Evolutionary conservation across 2,888 invertebrate species (phyloP).

Genomic region (Coleophora flavipennella): DNA sequence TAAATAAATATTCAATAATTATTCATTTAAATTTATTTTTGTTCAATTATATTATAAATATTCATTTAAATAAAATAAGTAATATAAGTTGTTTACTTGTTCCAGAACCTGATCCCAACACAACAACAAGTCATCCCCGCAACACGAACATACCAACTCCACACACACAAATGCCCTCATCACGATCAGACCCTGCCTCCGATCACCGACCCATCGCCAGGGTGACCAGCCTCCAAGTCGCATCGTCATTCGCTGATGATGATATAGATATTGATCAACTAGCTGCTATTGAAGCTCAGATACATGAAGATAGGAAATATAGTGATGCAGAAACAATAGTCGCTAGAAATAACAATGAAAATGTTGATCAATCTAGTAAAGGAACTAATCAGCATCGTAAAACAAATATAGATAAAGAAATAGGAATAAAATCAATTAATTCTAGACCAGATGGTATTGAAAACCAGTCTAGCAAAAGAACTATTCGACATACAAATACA

Average conservation of each 20-base stretch:
- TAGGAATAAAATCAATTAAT: too few species aligned
- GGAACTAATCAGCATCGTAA: not conserved
- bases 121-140: conserved; percentile 25
- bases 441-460: too few species aligned
- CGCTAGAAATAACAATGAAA: too few species aligned
- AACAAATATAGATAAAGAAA: conserved; percentile 40
- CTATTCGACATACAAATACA: conserved; percentile 1
- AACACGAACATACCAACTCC: conserved; percentile 34
- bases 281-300: conserved; percentile 46
- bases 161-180: conserved; percentile 33
- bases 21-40: too few species aligned
- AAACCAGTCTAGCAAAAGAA: too few species aligned
- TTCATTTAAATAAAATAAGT: too few species aligned
- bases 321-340: not conserved
- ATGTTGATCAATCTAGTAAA: too few species aligned
- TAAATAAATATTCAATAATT: too few species aligned
- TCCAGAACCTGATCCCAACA: conserved; percentile 31
- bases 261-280: conserved; percentile 50
- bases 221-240: conserved; percentile 33
- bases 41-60: too few species aligned
- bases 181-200: conserved; percentile 8
- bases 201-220: conserved; percentile 25
- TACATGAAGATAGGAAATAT: conserved; percentile 8
- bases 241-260: conserved; percentile 39
- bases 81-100: conserved; percentile 5